Evolutionary conservation across 2,113 vertebrate genomes (phyloP).

Genomic region (Eulacestoma nigropectus): DNA sequence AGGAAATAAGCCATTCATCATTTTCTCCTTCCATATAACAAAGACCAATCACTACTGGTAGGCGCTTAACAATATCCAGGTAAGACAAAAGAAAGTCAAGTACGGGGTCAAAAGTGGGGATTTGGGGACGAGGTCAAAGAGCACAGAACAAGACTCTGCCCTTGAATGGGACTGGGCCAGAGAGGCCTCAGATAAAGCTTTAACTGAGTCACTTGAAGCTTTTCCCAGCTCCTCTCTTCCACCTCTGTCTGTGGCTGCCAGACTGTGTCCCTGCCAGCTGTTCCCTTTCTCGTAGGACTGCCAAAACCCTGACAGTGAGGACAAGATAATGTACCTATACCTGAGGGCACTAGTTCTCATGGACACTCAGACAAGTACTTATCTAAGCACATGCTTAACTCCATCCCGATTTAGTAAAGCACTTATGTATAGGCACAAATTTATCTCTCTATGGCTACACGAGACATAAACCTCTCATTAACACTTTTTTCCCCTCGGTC

Average conservation of each 20-base stretch:
- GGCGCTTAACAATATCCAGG: background rate
- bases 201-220: background rate
- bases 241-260: background rate
- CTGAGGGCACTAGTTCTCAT: background rate
- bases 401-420: constrained; percentile 45
- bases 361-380: background rate
- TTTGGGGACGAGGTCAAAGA: background rate
- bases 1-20: background rate
- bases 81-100: background rate
- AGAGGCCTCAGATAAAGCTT: background rate
- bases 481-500: background rate
- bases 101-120: background rate
- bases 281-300: rapidly evolving
- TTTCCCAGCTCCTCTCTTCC: background rate
- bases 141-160: background rate
- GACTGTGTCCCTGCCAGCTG: background rate
- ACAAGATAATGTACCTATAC: background rate
- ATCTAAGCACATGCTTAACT: constrained; percentile 35
- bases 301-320: background rate
- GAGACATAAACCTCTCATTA: background rate
- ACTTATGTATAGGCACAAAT: background rate
- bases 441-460: background rate
- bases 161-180: background rate
- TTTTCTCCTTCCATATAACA: background rate
- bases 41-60: background rate